Percentiles rank a stretch among this genome's conserved stretches.
These are phyloP conservation scores for Lepilemur septentrionalis DNA, from an alignment of 2,797 vertebrate species.

Conservation along the genomic window DNA sequence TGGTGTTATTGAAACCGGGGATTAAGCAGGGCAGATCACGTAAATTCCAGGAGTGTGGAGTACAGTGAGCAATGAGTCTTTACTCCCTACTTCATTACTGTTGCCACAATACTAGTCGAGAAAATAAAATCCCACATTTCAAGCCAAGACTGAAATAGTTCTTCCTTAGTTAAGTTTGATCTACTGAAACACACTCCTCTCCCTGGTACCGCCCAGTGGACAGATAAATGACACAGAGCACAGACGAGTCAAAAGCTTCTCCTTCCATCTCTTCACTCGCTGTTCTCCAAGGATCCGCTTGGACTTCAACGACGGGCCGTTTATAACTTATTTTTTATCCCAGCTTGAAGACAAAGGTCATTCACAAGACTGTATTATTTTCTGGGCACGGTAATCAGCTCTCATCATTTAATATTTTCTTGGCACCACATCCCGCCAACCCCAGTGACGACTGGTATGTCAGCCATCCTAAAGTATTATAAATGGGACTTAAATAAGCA, in stretches of 20 bases:
- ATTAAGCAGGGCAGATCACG: not conserved
- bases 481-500: conserved; percentile 4
- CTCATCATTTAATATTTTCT: not conserved
- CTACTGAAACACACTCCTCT: not conserved
- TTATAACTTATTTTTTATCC: not conserved
- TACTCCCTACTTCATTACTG: not conserved
- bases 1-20: not conserved
- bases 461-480: not conserved
- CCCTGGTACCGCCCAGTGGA: not conserved
- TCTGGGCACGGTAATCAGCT: not conserved
- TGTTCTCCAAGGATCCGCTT: not conserved
- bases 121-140: not conserved
- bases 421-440: not conserved
- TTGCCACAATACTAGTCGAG: not conserved
- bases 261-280: not conserved
- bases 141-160: not conserved
- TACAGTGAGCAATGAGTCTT: not conserved
- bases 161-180: not conserved
- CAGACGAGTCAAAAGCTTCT: not conserved
- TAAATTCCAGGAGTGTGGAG: not conserved
- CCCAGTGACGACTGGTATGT: not conserved
- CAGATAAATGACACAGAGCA: not conserved
- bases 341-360: not conserved
- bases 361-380: not conserved
- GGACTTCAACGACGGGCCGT: not conserved